A percentile compares a stretch with the other conserved stretches of the same genome.
Conservation (phyloP, 2,113 vertebrate genomes). For the Stigmatopora nigra region DNA sequence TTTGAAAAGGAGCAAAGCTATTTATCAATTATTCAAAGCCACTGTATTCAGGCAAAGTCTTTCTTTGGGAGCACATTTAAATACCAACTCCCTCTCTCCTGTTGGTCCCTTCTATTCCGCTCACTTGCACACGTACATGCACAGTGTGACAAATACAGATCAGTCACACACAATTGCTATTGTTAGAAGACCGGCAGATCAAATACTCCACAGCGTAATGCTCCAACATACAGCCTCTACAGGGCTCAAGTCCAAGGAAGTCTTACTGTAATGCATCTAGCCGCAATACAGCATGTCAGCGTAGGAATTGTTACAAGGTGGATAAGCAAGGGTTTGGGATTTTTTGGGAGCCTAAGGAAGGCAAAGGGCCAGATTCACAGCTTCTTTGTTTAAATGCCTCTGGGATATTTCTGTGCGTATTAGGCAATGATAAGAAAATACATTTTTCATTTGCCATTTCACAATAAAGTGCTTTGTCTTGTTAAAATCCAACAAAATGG, state of each 20-base stretch:
- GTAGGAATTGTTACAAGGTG: slow-evolving; percentile 34
- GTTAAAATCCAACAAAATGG: slow-evolving; percentile 9
- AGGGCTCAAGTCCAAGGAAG: slow-evolving; percentile 52
- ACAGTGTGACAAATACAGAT: slow-evolving; percentile 69
- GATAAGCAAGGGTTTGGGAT: slow-evolving; percentile 36
- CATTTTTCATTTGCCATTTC: slow-evolving; percentile 11
- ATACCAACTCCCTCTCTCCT: slow-evolving; percentile 34
- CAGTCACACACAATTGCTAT: slow-evolving; percentile 72
- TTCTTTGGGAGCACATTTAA: slow-evolving; percentile 58
- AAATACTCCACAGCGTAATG: slow-evolving; percentile 58
- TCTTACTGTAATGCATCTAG: slow-evolving; percentile 50
- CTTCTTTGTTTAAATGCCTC: slow-evolving; percentile 39
- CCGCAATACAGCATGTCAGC: slow-evolving; percentile 31
- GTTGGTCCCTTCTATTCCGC: not conserved
- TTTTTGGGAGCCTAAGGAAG: slow-evolving; percentile 12
- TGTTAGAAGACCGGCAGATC: slow-evolving; percentile 62
- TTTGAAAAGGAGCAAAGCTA: slow-evolving; percentile 50
- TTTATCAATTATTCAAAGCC: slow-evolving; percentile 68
- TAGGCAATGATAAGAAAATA: slow-evolving; percentile 42
- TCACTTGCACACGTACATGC: slow-evolving; percentile 23
- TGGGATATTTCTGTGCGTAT: slow-evolving; percentile 41
- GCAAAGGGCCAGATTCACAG: slow-evolving; percentile 26
- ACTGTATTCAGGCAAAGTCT: slow-evolving; percentile 39
- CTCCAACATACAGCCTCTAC: slow-evolving; percentile 50
- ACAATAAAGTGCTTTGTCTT: slow-evolving; percentile 17